Conservation (phyloP, 2,888 invertebrate genomes). For the Lasioglossum marginatum region DNA sequence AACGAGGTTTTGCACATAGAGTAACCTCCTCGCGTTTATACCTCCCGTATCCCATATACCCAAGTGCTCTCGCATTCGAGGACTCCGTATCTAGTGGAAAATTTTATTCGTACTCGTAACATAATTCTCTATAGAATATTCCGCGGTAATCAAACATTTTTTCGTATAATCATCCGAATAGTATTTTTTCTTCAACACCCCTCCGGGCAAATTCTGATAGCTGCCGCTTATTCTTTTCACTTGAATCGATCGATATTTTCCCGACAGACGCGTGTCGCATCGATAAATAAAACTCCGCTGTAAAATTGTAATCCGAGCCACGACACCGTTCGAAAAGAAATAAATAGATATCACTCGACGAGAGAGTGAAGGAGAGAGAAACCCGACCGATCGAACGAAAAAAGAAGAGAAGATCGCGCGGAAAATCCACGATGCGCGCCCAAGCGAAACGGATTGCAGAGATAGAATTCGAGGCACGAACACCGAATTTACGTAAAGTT, state of each 20-base stretch:
- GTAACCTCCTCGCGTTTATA: not conserved
- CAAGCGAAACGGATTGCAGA: conserved; percentile 30
- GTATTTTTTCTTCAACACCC: not conserved
- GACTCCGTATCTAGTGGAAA: not conserved
- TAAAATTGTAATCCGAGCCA: conserved; percentile 40
- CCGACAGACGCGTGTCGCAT: conserved; percentile 22
- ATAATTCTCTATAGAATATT: not conserved
- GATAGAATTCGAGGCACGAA: conserved; percentile 41
- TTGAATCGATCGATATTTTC: conserved; percentile 31
- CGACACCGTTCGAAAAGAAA: conserved; percentile 30
- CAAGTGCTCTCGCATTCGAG: not conserved
- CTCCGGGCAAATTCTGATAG: not conserved
- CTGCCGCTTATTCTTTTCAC: conserved; percentile 10
- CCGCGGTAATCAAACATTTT: not conserved
- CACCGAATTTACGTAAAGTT: conserved; percentile 42
- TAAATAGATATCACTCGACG: conserved; percentile 38
- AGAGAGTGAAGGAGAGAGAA: not conserved
- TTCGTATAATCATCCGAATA: not conserved
- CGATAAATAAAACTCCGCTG: conserved; percentile 37
- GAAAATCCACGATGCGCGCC: conserved; percentile 22
- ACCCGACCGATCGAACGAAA: conserved; percentile 30
- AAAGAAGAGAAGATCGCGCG: not conserved
- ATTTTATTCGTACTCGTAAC: not conserved
- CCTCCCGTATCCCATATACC: not conserved
- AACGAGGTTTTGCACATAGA: not conserved